phyloP scores from a whole-genome alignment of 1,140 invertebrate genomes.

The Monomorium pharaonis region DNA sequence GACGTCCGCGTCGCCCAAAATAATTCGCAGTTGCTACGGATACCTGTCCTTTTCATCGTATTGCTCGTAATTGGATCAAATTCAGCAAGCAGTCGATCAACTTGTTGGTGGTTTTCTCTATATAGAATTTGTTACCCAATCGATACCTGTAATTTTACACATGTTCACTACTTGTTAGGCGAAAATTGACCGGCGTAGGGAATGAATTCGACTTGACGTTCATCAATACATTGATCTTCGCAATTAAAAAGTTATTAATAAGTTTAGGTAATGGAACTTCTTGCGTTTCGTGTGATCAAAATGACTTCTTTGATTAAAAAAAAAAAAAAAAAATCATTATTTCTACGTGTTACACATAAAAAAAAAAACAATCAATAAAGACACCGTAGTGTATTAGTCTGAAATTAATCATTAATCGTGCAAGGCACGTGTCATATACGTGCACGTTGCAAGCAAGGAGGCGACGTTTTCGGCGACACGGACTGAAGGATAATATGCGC shows the following conservation, averaged over 20 bases:
- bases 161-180: not conserved
- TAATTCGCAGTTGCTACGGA: conserved; percentile 41
- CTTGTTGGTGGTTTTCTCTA: conserved; percentile 37
- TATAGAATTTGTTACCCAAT: conserved; percentile 2
- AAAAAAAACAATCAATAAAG: not conserved
- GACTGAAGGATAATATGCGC: not conserved
- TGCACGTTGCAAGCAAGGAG: not conserved
- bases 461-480: conserved; percentile 30
- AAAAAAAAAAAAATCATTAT: not conserved
- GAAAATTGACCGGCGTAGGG: not conserved
- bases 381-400: not conserved
- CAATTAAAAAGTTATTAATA: not conserved
- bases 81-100: conserved; percentile 9
- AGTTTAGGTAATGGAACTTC: not conserved
- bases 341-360: not conserved
- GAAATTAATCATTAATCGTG: not conserved
- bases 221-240: not conserved
- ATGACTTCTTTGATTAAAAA: too few relatives aligned
- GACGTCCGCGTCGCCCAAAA: conserved; percentile 42
- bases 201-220: not conserved
- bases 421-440: not conserved
- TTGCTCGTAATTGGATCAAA: conserved; percentile 37
- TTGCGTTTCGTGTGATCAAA: not conserved
- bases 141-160: conserved; percentile 10
- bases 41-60: conserved; percentile 23